Base-by-base conservation (phyloP, 2,113 vertebrate species). In the Ceyx margarethae region DNA sequence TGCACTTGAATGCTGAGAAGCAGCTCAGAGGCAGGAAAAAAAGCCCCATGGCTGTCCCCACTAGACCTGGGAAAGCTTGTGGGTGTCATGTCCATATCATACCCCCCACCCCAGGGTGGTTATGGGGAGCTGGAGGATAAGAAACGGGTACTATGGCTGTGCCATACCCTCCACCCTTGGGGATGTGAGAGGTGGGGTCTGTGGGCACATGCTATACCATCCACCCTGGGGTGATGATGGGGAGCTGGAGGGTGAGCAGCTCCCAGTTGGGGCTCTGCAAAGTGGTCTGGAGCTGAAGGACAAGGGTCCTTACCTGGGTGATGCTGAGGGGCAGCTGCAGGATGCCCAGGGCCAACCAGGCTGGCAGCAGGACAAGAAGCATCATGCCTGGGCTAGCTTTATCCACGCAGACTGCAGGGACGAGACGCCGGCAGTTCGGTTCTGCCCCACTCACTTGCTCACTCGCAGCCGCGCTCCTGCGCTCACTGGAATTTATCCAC, bases 221-320 rank as follows among this genome's bases (percentile, higher is more conserved):
- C 28, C 10, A 3, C 26, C 22, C 33, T 0, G 0, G 18, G 25
- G 31, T 1, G 2, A 25, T 26, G 15, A 15, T 0, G 0, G 8
- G 9, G 28, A 0, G 9, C 42, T 69, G 35, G 26, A 53, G 51
- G 28, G 50, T 31, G 57, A 77, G 46, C 35, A 81, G 21, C 33
- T 25, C 54, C 40, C 15, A 20, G 42, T 10, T 23, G 11, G 17
- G 57, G 3, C 5, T 48, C 35, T 86, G 31, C 31, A 11, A 54
- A 17, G 20, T 57, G 35, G 19, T 7, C 26, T 57, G 25, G 50
- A 31, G 33, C 17, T 13, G 57, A 13, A 4, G 4, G 7, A 14
- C 4, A 7, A 3, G 1, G 18, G 6, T 69, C 61, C 95, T 96
- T 94, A 96, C 96, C 95, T 95, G 94, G 42, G 61, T 0, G 5